Conservation (phyloP, 1,140 invertebrate genomes). For the Bombus difficillimus region DNA sequence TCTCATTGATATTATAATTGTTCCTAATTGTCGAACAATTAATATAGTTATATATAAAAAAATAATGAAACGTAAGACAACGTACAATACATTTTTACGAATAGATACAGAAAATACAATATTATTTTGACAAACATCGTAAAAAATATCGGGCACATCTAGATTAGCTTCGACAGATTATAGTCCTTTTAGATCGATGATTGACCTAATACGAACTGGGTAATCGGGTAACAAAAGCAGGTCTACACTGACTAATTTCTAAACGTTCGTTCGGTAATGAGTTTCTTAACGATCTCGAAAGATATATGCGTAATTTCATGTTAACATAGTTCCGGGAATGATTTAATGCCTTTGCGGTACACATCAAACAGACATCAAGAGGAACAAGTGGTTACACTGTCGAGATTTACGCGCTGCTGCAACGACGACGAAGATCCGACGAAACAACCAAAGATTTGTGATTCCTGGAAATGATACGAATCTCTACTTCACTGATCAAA, state of each 20-base stretch:
- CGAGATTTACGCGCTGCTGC: background rate
- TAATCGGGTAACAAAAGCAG: constrained; percentile 21
- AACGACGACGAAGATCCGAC: background rate
- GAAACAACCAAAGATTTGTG: background rate
- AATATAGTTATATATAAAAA: no score
- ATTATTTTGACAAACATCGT: background rate
- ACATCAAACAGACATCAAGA: background rate
- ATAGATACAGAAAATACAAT: background rate
- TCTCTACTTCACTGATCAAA: background rate
- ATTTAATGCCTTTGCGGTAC: constrained; percentile 36
- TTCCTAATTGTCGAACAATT: no score
- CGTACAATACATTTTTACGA: background rate
- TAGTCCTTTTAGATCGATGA: constrained; percentile 30
- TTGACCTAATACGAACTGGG: background rate
- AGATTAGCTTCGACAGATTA: background rate
- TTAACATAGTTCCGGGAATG: constrained; percentile 16
- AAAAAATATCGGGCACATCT: background rate
- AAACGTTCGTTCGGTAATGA: background rate
- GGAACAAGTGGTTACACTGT: background rate
- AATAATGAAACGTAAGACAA: background rate
- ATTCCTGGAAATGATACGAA: background rate
- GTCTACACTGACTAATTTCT: background rate
- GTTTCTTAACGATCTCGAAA: background rate
- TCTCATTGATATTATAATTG: no score
- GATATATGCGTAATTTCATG: constrained; percentile 3